Evolutionary conservation across 2,113 vertebrate genomes (phyloP), one percentile per base, ranked within the genome.

Genomic region (Cynopterus brachyotis): DNA sequence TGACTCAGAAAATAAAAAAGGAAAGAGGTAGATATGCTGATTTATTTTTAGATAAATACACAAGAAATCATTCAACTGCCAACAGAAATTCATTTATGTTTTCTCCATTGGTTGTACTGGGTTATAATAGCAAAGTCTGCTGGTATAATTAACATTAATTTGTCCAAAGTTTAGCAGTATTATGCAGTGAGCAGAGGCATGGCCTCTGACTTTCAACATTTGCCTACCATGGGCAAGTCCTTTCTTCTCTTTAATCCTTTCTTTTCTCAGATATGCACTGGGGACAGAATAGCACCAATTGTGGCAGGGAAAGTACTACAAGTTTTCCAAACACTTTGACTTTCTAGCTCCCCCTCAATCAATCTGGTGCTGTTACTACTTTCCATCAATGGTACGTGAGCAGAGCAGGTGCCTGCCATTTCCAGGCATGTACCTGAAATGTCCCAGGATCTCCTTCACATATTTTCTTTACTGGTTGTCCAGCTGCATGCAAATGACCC

Each of bases 31-130:
- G 53, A 5, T 88, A 64, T 64, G 19, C 5, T 64, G 64, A 4
- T 84, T 91, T 81, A 72, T 91, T 95, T 96, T 97, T 95, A 83
- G 79, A 92, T 96, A 94, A 83, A 73, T 67, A 40, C 0, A 40
- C 19, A 53, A 81, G 22, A 15, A 64, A 45, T 92, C n/a, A 73
- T 66, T 89, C 32, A 73, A 4, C 40, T 50, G 60, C 59, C 83
- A 57, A 73, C 57, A 59, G 45, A 91, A 82, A 73, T 88, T 17
- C 67, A 78, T 69, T 35, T 9, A 32, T 17, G 37, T 19, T 70
- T 80, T 53, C 26, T n/a, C 47, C 70, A 17, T 47, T 78, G 20
- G 53, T 37, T 66, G 12, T 6, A 45, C 20, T 26, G 6, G 20
- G 20, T 35, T 73, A 47, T 22, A 40, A 28, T 32, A 73, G 11